Evolutionary conservation across 1,140 invertebrate species (phyloP), one percentile per base, ranked within the genome.

Genomic region (Spodoptera litura): DNA sequence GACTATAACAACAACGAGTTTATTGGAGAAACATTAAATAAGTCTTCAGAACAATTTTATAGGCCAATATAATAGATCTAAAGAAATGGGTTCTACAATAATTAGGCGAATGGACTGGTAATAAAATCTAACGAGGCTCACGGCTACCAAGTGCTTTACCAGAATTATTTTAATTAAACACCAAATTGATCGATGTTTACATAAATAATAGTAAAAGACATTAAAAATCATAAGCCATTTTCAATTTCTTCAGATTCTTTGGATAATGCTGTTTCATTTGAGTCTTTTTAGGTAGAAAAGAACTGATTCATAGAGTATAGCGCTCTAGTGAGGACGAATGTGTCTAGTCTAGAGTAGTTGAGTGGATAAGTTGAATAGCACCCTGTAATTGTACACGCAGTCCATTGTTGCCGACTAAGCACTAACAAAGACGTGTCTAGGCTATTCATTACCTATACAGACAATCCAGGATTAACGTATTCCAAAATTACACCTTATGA

Each of bases 11-110:
- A 61, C 61, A 61, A 74, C 10, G 38, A 51, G 44, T 58, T 74
- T 38, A 71, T 71, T 71, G 68, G 27, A 71, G 53, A 71, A 56
- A 15, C 68, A 53, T 71, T n/a, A 71, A 56, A 53, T 70, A 71
- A 71, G 44, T 20, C 53, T 71, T 71, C 68, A 20, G 49, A 53
- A 25, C 10, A 38, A 38, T 38, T 71, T 71, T 71, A 71, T 56
- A 56, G 68, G 38, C 27, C 68, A 56, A 71, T 71, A 56, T 56
- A 55, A 56, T 71, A 55, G 68, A 71, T 71, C 53, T 56, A 56
- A 70, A 71, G 68, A 55, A 71, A 71, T 51, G 6, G n/a, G 27
- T n/a, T 35, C 68, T 53, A 53, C 68, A 44, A 56, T 71, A 71
- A 71, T 71, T 71, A 56, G 53, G 15, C 68, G 31, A 71, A 71